A percentile compares a stretch with the other conserved stretches of the same genome.
Conservation (phyloP, 2,797 vertebrate species). For the Nannoperca australis region DNA sequence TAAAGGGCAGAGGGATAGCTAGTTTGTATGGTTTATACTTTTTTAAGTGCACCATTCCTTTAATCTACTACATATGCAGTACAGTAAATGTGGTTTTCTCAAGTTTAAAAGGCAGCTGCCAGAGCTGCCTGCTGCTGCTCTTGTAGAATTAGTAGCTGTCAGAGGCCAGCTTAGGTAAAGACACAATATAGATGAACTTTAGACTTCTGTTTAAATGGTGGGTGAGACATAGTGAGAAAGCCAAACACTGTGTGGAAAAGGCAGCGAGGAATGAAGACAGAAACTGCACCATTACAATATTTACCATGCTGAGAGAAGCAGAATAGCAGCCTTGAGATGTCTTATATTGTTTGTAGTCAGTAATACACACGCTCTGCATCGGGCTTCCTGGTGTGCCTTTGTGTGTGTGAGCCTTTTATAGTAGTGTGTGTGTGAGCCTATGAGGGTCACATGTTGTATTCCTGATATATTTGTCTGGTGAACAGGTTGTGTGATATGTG, state of each 20-base stretch:
- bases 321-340: conserved; percentile 52
- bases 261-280: conserved; percentile 40
- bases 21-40: conserved; percentile 10
- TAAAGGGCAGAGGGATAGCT: conserved; percentile 4
- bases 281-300: conserved; percentile 52
- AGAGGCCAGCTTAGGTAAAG: conserved; percentile 39
- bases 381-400: conserved; percentile 54
- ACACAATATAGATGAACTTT: conserved; percentile 47
- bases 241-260: conserved; percentile 41
- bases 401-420: conserved; percentile 38
- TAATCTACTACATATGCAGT: not conserved
- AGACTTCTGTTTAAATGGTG: conserved; percentile 22
- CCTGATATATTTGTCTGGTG: conserved; percentile 32
- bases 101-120: conserved; percentile 24
- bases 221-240: conserved; percentile 7
- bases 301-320: conserved; percentile 49
- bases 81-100: not conserved
- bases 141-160: conserved; percentile 50
- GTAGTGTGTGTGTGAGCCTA: conserved; percentile 3
- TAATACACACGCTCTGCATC: conserved; percentile 45
- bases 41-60: conserved; percentile 1
- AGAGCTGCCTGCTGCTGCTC: conserved; percentile 12
- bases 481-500: conserved; percentile 31
- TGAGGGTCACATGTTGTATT: conserved; percentile 35
- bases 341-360: conserved; percentile 62